Percentiles rank a stretch among this genome's conserved stretches.
Evolutionary conservation across 2,888 invertebrate genomes (phyloP).

Genomic region (Malacosoma neustria): DNA sequence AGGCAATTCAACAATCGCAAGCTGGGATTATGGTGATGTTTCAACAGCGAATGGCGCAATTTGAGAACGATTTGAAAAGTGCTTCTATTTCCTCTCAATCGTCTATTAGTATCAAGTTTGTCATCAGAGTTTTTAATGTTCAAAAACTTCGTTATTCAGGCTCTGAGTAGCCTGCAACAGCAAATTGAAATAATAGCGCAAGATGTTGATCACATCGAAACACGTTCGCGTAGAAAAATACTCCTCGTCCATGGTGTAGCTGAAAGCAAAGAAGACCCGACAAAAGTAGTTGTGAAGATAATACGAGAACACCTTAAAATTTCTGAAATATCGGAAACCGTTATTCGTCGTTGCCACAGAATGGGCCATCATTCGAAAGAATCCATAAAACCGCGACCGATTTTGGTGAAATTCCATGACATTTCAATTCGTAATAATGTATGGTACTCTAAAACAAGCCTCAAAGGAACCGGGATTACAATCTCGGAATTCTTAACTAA

Average conservation of each 20-base stretch:
- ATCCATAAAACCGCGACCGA: background rate
- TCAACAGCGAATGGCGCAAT: background rate
- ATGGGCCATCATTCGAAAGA: background rate
- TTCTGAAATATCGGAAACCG: too few relatives aligned
- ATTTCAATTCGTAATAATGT: background rate
- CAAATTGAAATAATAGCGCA: background rate
- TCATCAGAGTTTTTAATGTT: background rate
- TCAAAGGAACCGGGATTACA: constrained; percentile 8
- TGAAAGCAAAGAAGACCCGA: too few relatives aligned
- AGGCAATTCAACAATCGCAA: background rate
- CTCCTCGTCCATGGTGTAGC: background rate
- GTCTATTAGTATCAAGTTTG: background rate
- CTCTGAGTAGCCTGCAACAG: background rate
- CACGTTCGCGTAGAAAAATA: background rate
- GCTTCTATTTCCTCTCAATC: background rate
- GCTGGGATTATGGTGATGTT: background rate
- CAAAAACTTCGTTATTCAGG: background rate
- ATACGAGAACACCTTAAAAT: too few relatives aligned
- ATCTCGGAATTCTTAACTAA: constrained; percentile 9
- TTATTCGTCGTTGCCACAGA: background rate
- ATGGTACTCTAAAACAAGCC: background rate
- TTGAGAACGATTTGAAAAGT: background rate
- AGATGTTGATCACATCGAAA: background rate
- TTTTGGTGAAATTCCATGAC: background rate
- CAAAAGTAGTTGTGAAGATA: too few relatives aligned